Evolutionary conservation across 2,888 invertebrate species (phyloP).

Genomic region (Thereva unica): DNA sequence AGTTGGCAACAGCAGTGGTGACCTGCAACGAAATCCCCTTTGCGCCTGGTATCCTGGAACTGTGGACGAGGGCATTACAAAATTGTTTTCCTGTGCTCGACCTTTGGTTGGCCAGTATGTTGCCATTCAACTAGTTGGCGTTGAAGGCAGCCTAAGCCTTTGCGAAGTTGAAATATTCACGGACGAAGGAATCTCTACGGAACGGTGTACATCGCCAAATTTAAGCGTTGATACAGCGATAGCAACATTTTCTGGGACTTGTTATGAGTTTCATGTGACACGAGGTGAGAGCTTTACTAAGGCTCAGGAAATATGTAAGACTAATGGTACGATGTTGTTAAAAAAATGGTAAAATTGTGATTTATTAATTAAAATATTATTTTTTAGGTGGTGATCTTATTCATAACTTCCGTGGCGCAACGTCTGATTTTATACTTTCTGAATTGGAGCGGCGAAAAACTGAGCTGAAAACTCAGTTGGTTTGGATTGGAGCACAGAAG

Average conservation of each 20-base stretch:
- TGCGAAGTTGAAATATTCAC: constrained; percentile 93
- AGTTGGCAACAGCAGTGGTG: constrained; percentile 88
- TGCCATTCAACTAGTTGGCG: constrained; percentile 86
- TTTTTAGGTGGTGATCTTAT: constrained; percentile 55
- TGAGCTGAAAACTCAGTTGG: constrained; percentile 79
- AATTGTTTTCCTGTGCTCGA: constrained; percentile 84
- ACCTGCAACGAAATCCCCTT: constrained; percentile 83
- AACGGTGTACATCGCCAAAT: constrained; percentile 76
- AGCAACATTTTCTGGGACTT: constrained; percentile 81
- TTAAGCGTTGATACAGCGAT: constrained; percentile 79
- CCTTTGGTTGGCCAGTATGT: constrained; percentile 85
- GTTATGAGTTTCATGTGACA: constrained; percentile 85
- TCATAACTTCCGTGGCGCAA: constrained; percentile 56
- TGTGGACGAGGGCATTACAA: constrained; percentile 90
- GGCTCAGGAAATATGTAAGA: constrained; percentile 75
- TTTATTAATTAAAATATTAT: constrained; percentile 14
- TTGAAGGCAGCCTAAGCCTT: constrained; percentile 84
- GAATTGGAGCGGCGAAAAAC: constrained; percentile 81
- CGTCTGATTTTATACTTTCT: constrained; percentile 64
- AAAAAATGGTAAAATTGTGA: constrained; percentile 2
- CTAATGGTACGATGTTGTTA: constrained; percentile 60
- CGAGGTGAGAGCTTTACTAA: constrained; percentile 83
- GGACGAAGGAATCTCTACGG: constrained; percentile 86
- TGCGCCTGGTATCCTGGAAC: constrained; percentile 95
- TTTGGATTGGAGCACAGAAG: constrained; percentile 90